phyloP scores from a whole-genome alignment of 2,797 vertebrate genomes.

The Peromyscus aztecus region DNA sequence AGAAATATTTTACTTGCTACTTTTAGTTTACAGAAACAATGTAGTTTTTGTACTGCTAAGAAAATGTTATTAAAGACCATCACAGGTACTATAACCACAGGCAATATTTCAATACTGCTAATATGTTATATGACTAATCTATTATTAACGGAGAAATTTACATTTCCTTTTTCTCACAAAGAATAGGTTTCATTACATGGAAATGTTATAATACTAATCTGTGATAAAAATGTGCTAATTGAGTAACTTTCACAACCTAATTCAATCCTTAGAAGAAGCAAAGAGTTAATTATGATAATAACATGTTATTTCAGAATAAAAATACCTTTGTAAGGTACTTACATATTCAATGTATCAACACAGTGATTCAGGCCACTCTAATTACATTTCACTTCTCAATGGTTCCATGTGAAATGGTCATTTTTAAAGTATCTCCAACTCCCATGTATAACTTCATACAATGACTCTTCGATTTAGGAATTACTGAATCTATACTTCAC shows the following conservation, averaged over 20 bases:
- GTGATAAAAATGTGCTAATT: neutral
- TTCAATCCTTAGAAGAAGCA: neutral
- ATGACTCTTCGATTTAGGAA: neutral
- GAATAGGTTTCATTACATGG: neutral
- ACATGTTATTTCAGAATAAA: neutral
- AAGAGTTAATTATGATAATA: neutral
- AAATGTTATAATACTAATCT: neutral
- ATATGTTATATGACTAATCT: neutral
- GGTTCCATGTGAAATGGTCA: neutral
- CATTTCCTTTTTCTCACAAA: neutral
- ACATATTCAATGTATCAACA: neutral
- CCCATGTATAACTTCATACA: no score
- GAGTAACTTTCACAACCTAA: neutral
- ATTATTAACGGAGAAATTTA: neutral
- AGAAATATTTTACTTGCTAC: neutral
- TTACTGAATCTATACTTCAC: neutral
- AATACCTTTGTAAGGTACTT: neutral
- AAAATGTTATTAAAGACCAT: neutral
- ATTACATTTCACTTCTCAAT: neutral
- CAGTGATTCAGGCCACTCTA: neutral
- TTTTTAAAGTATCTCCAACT: neutral
- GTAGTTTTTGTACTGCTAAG: neutral
- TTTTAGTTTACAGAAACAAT: neutral
- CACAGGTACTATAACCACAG: neutral
- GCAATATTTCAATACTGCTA: neutral